Evolutionary conservation across 2,797 vertebrate genomes (phyloP).

Genomic region (Periparus ater): DNA sequence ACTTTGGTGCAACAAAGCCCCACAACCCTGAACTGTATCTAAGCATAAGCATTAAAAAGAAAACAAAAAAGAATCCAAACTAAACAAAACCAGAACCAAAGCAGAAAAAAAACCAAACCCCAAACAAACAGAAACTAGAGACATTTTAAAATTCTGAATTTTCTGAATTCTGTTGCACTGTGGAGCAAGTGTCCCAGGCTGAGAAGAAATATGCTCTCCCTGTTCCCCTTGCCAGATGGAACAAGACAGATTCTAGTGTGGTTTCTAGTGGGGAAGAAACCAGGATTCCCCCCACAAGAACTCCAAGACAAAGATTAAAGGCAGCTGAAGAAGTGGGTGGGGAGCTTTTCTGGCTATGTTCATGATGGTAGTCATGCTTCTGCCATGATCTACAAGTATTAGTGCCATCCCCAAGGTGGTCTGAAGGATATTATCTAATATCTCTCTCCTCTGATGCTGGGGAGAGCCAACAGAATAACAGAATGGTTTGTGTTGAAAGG

Average conservation of each 20-base stretch:
- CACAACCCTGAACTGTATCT: not conserved
- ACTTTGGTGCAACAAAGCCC: not conserved
- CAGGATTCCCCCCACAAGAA: accelerated
- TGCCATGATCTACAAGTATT: not conserved
- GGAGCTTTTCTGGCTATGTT: not conserved
- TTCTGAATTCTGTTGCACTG: not conserved
- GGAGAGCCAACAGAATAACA: not conserved
- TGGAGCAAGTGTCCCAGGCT: not conserved
- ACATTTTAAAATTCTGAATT: not conserved
- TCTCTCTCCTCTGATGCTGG: not conserved
- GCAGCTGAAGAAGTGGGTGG: not conserved
- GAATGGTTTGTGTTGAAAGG: not conserved
- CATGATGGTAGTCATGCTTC: not conserved
- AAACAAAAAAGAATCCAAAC: not conserved
- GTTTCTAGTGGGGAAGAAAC: not conserved
- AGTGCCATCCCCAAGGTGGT: not conserved
- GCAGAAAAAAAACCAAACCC: not conserved
- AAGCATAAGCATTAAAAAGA: not conserved
- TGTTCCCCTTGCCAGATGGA: not conserved
- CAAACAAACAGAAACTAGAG: not conserved
- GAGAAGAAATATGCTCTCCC: not conserved
- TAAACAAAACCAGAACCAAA: not conserved
- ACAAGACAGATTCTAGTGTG: not conserved
- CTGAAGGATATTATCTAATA: not conserved
- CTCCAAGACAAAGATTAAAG: not conserved